Conservation (phyloP, 2,113 vertebrate species). For the Pelecanoides urinatrix region DNA sequence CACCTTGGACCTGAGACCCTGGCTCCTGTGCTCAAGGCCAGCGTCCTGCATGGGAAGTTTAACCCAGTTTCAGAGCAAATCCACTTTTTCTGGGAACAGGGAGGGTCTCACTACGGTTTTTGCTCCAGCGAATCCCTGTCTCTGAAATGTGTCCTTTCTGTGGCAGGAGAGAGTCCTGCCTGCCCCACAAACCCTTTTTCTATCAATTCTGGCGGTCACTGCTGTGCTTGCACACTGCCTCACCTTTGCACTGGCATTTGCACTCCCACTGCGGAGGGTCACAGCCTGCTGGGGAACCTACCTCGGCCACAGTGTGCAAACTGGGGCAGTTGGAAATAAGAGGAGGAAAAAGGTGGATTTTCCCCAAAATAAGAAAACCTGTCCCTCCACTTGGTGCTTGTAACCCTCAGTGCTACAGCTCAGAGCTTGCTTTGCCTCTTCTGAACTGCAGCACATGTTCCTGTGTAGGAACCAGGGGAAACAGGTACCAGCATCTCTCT, state of each 20-base stretch:
- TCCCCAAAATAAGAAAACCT: background rate
- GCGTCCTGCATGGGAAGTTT: rapidly evolving
- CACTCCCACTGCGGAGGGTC: background rate
- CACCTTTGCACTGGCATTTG: background rate
- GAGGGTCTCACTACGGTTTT: background rate
- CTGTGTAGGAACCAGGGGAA: background rate
- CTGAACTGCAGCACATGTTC: background rate
- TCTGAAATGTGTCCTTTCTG: background rate
- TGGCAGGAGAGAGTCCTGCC: background rate
- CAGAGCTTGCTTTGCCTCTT: background rate
- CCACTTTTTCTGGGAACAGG: background rate
- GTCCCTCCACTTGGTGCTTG: background rate
- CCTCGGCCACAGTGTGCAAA: background rate
- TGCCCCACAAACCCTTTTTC: background rate
- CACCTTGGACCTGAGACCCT: background rate
- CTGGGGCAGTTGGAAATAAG: background rate
- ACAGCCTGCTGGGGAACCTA: background rate
- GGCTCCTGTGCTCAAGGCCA: background rate
- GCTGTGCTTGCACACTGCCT: background rate
- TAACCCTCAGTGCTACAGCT: background rate
- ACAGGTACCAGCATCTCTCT: background rate
- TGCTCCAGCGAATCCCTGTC: background rate
- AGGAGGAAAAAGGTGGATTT: background rate
- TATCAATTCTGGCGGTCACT: background rate
- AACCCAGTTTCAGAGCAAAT: background rate